A percentile compares a stretch with the other conserved stretches of the same genome.
Conservation (phyloP, 2,888 invertebrate species). For the Pyrrhia umbra region DNA sequence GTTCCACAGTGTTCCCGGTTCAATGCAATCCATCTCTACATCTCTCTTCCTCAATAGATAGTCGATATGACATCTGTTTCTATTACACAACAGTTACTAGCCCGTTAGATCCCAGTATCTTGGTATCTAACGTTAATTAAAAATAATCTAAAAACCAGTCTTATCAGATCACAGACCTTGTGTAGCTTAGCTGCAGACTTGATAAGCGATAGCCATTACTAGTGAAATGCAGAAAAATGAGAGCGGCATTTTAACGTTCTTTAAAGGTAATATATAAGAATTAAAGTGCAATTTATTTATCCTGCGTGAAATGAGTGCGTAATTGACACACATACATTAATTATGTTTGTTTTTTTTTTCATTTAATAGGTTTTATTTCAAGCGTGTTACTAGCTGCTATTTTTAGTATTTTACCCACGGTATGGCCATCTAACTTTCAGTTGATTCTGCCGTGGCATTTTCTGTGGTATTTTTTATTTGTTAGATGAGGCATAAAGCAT, state of each 20-base stretch:
- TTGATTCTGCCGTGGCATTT: too few relatives aligned
- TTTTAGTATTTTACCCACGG: neutral
- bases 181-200: conserved; percentile 1
- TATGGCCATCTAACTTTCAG: too few relatives aligned
- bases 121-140: conserved; percentile 43
- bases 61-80: neutral
- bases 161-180: conserved; percentile 29
- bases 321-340: neutral
- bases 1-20: neutral
- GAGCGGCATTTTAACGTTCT: neutral
- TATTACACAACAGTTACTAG: conserved; percentile 22
- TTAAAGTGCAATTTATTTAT: neutral
- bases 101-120: conserved; percentile 2
- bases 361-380: neutral
- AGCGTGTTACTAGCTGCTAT: neutral
- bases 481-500: too few relatives aligned
- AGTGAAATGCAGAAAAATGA: conserved; percentile 23
- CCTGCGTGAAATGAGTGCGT: neutral
- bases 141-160: conserved; percentile 26
- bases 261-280: conserved; percentile 1
- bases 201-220: conserved; percentile 20
- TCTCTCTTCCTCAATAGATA: conserved; percentile 3
- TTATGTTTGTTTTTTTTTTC: neutral
- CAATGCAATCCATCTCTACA: neutral
- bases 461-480: too few relatives aligned